phyloP scores from a whole-genome alignment of 2,113 vertebrate species.

The Anhinga anhinga region DNA sequence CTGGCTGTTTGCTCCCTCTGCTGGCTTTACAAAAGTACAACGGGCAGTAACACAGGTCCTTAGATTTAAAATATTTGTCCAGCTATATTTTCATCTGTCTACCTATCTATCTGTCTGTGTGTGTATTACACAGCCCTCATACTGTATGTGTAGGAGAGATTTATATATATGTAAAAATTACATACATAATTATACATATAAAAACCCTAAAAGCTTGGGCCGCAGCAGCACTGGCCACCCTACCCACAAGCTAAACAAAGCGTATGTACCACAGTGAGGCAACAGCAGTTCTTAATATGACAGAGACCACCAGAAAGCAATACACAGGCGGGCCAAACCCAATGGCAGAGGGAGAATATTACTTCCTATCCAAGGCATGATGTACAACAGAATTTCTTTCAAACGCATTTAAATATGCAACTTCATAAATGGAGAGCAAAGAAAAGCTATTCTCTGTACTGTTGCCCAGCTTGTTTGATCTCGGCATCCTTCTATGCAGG shows the following conservation, averaged over 20 bases:
- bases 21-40: neutral
- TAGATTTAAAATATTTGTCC: accelerated
- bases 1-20: slow-evolving; percentile 33
- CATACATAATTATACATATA: neutral
- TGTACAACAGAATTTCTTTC: neutral
- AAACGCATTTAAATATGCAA: neutral
- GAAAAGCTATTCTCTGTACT: neutral
- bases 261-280: neutral
- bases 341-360: neutral
- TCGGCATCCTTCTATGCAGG: neutral
- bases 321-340: neutral
- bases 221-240: neutral
- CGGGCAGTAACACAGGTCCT: neutral
- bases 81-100: neutral
- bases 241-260: neutral
- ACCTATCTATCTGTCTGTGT: too few species aligned
- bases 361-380: neutral
- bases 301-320: neutral
- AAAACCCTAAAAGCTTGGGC: neutral
- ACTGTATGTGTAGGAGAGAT: neutral
- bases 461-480: neutral
- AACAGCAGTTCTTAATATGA: neutral
- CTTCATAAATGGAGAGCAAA: neutral
- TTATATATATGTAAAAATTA: neutral
- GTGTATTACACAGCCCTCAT: neutral